phyloP scores from a whole-genome alignment of 2,797 vertebrate genomes.

The Amblyraja radiata region DNA sequence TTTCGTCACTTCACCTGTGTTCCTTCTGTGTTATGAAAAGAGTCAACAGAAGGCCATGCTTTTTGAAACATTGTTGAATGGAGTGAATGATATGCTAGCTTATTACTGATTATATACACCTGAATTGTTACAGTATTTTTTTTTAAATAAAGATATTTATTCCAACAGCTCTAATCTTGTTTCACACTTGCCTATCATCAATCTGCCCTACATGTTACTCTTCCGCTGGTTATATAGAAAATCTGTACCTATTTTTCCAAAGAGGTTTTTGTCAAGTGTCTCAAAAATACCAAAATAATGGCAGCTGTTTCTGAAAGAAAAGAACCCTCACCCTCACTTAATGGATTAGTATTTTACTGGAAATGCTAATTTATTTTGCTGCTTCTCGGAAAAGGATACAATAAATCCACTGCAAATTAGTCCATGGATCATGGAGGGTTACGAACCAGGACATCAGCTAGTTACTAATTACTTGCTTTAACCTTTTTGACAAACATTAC shows the following conservation, averaged over 20 bases:
- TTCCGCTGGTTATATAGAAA: background rate
- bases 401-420: slow-evolving; percentile 29
- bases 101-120: background rate
- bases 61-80: background rate
- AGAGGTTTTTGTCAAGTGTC: background rate
- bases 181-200: background rate
- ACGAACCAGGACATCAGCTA: slow-evolving; percentile 11
- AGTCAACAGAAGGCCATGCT: background rate
- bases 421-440: slow-evolving; percentile 12
- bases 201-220: background rate
- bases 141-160: background rate
- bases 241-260: background rate
- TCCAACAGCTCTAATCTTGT: background rate
- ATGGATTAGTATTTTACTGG: background rate
- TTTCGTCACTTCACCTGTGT: background rate
- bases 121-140: background rate
- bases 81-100: background rate
- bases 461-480: slow-evolving; percentile 34
- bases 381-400: background rate
- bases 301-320: background rate
- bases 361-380: slow-evolving; percentile 11
- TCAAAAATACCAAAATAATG: background rate
- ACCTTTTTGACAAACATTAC: slow-evolving; percentile 37
- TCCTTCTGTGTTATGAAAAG: background rate
- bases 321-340: background rate